phyloP scores from a whole-genome alignment of 2,888 invertebrate species.

The Erannis defoliaria region DNA sequence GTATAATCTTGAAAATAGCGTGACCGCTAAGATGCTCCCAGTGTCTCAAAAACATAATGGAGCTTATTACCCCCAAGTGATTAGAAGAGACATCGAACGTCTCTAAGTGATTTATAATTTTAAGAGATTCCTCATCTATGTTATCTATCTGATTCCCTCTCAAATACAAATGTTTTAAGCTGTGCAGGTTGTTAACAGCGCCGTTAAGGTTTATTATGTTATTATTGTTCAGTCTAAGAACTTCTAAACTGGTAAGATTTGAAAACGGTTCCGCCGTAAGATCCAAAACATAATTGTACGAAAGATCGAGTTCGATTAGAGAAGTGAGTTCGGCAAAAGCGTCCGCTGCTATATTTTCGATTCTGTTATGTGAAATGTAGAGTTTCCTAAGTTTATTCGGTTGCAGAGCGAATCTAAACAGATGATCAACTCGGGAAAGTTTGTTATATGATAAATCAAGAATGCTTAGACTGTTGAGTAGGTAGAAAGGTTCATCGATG shows the following conservation, averaged over 20 bases:
- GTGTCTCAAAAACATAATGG: slow-evolving; percentile 69
- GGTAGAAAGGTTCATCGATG: slow-evolving; percentile 59
- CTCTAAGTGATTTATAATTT: slow-evolving; percentile 72
- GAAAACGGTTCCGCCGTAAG: slow-evolving; percentile 69
- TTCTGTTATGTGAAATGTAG: slow-evolving; percentile 62
- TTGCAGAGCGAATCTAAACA: slow-evolving; percentile 66
- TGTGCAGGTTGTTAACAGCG: slow-evolving; percentile 68
- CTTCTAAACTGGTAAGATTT: slow-evolving; percentile 66
- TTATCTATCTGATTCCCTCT: slow-evolving; percentile 67
- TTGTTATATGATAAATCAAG: slow-evolving; percentile 69
- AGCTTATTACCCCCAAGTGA: slow-evolving; percentile 62
- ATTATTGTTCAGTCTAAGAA: slow-evolving; percentile 68
- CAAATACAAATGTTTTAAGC: slow-evolving; percentile 70
- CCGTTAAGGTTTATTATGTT: slow-evolving; percentile 73
- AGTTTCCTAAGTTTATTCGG: slow-evolving; percentile 64
- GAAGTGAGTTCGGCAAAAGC: slow-evolving; percentile 65
- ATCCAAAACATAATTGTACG: slow-evolving; percentile 65
- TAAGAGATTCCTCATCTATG: slow-evolving; percentile 67
- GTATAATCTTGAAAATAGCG: slow-evolving; percentile 68
- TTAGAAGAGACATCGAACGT: slow-evolving; percentile 77
- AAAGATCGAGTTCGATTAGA: slow-evolving; percentile 70
- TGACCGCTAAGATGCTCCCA: slow-evolving; percentile 69
- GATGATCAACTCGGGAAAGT: slow-evolving; percentile 58
- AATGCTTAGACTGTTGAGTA: slow-evolving; percentile 59
- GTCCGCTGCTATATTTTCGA: slow-evolving; percentile 59